phyloP scores from a whole-genome alignment of 1,140 invertebrate species.

The Agrypnia vestita region DNA sequence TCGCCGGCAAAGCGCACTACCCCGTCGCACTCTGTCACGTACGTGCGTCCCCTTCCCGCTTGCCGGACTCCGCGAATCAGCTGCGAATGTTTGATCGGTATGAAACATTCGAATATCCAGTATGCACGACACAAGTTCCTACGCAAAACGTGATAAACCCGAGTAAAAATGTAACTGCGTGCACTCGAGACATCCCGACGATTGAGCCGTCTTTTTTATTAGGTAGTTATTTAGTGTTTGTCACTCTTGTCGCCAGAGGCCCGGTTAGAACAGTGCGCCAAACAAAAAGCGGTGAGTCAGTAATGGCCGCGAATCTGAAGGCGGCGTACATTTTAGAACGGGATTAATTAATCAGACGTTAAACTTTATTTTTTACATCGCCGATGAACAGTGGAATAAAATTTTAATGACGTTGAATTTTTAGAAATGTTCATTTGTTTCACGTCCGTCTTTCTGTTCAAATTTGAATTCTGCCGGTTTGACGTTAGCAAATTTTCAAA shows the following conservation, averaged over 20 bases:
- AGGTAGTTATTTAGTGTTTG: background rate
- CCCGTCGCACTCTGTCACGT: background rate
- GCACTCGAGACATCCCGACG: background rate
- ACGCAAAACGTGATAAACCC: background rate
- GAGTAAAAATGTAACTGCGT: background rate
- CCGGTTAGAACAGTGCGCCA: constrained; percentile 19
- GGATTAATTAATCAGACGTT: constrained; percentile 9
- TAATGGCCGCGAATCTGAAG: constrained; percentile 20
- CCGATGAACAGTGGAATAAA: background rate
- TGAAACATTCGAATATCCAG: constrained; percentile 16
- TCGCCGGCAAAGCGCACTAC: background rate
- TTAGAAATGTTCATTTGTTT: constrained; percentile 3
- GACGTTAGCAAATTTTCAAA: constrained; percentile 7
- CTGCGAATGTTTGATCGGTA: constrained; percentile 43
- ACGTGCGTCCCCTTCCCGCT: constrained; percentile 15
- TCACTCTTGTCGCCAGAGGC: background rate
- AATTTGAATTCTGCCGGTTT: constrained; percentile 16
- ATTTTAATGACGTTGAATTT: constrained; percentile 11
- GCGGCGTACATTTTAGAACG: constrained; percentile 25
- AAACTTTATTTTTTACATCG: constrained; percentile 3
- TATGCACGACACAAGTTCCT: background rate
- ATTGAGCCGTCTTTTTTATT: background rate
- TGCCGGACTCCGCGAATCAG: constrained; percentile 10
- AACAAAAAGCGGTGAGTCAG: constrained; percentile 29
- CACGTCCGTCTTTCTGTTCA: background rate